Evolutionary conservation across 2,888 invertebrate genomes (phyloP).

Genomic region (Nomada ferruginata): DNA sequence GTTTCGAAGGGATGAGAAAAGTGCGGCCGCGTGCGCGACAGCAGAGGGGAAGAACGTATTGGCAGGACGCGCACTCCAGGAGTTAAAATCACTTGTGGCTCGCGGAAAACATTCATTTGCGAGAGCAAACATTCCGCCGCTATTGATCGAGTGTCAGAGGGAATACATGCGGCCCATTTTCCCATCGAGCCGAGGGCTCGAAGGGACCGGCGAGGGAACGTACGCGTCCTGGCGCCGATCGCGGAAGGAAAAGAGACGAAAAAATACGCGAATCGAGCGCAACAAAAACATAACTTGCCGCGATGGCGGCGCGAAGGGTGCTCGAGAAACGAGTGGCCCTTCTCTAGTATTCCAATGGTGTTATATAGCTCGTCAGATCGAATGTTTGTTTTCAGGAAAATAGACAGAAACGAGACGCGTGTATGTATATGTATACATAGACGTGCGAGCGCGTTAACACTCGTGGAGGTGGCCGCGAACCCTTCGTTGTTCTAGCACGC

Average conservation of each 20-base stretch:
- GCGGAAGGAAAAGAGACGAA: constrained; percentile 35
- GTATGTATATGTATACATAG: not conserved
- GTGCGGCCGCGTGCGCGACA: not conserved
- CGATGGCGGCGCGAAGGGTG: constrained; percentile 71
- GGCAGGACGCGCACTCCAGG: constrained; percentile 45
- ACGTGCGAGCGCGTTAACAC: constrained; percentile 57
- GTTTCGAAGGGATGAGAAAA: not conserved
- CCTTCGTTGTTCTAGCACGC: constrained; percentile 53
- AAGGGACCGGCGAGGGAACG: constrained; percentile 43
- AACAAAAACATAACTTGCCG: constrained; percentile 73
- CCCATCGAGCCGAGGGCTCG: constrained; percentile 61
- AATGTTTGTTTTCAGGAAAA: constrained; percentile 73
- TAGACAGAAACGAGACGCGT: constrained; percentile 69
- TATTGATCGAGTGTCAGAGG: constrained; percentile 71
- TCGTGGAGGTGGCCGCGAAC: constrained; percentile 30
- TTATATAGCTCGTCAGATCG: constrained; percentile 73
- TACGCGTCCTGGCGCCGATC: too few relatives aligned
- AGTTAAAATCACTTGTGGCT: constrained; percentile 65
- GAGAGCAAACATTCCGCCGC: constrained; percentile 66
- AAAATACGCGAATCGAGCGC: constrained; percentile 65
- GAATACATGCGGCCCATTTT: constrained; percentile 71
- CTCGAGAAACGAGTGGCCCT: constrained; percentile 73
- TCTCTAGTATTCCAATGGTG: constrained; percentile 70
- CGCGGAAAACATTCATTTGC: constrained; percentile 70
- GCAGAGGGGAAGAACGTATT: constrained; percentile 16